These are phyloP conservation scores for Sinhomidia bicolor DNA, from an alignment of 2,888 invertebrate genomes.

Conservation along the genomic window DNA sequence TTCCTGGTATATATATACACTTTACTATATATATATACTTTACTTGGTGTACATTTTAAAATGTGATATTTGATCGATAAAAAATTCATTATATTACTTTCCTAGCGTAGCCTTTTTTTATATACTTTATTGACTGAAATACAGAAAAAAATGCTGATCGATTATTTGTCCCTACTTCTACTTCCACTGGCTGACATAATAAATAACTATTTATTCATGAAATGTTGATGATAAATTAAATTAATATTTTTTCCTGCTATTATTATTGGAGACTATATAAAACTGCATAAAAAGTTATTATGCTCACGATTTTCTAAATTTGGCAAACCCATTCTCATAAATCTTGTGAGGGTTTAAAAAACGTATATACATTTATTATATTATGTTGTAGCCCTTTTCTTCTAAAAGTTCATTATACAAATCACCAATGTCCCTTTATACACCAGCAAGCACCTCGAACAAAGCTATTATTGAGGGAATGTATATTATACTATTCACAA, in stretches of 20 bases:
- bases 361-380: not conserved
- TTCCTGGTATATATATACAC: not conserved
- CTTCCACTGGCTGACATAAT: not conserved
- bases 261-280: constrained; percentile 8
- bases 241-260: not conserved
- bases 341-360: constrained; percentile 53
- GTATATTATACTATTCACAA: no score
- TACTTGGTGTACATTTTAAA: not conserved
- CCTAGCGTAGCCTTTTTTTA: no score
- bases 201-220: constrained; percentile 33
- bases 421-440: no score
- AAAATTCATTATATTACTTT: not conserved
- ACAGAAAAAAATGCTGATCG: not conserved
- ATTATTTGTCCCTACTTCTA: not conserved
- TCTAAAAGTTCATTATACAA: no score
- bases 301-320: constrained; percentile 66
- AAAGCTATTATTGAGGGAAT: no score
- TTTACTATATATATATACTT: no score
- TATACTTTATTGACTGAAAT: no score
- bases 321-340: constrained; percentile 49
- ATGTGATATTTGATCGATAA: not conserved
- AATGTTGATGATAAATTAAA: constrained; percentile 40
- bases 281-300: constrained; percentile 52
- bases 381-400: no score
- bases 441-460: no score